Percentiles rank a stretch among this genome's conserved stretches.
phyloP scores from a whole-genome alignment of 2,888 invertebrate species.

The Zhuqinia jingwanae region DNA sequence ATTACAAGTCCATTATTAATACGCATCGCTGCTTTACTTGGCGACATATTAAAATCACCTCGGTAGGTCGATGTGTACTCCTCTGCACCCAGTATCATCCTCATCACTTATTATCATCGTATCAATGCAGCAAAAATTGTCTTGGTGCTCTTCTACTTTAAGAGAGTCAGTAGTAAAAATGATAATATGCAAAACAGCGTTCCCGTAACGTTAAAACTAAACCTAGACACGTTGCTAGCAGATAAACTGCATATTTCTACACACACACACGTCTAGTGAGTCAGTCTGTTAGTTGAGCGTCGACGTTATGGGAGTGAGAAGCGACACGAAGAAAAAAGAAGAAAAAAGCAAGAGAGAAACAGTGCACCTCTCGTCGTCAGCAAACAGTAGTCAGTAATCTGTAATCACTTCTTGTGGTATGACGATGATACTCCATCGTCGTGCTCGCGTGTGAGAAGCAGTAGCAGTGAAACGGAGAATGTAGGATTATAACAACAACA shows the following conservation, averaged over 20 bases:
- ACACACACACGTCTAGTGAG: constrained; percentile 11
- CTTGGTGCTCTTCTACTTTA: too few relatives aligned
- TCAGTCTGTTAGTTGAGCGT: constrained; percentile 53
- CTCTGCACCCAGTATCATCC: too few relatives aligned
- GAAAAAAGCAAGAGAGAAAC: neutral
- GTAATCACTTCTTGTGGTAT: constrained; percentile 43
- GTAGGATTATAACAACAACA: neutral
- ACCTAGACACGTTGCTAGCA: neutral
- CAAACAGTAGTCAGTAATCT: constrained; percentile 43
- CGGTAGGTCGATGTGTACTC: too few relatives aligned
- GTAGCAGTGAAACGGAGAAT: neutral
- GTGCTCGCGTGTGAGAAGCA: neutral
- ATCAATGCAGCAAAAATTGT: too few relatives aligned
- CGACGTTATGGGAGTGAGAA: neutral
- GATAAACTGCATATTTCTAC: neutral
- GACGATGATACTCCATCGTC: constrained; percentile 12
- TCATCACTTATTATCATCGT: too few relatives aligned
- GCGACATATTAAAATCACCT: too few relatives aligned
- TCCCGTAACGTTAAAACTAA: constrained; percentile 19
- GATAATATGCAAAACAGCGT: constrained; percentile 8
- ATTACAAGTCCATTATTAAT: neutral
- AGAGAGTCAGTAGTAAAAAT: too few relatives aligned
- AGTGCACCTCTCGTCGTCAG: neutral
- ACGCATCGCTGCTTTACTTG: neutral
- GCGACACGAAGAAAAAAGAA: constrained; percentile 18